Conservation (phyloP, 2,797 vertebrate species). For the Protonibea diacanthus region DNA sequence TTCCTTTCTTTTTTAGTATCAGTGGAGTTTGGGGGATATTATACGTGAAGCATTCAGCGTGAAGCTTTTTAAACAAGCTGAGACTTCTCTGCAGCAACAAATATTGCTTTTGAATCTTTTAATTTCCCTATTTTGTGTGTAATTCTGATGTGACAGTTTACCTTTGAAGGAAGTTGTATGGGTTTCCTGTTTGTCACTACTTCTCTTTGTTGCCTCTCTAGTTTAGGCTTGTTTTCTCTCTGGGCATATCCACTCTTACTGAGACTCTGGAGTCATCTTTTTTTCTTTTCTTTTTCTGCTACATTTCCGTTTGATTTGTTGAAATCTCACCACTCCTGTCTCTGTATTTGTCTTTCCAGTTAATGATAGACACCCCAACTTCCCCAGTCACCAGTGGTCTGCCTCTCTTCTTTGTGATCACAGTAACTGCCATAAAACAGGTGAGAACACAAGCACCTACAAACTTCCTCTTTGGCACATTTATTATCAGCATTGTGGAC, state of each 20-base stretch:
- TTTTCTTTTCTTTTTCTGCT: not conserved
- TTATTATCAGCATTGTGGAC: not conserved
- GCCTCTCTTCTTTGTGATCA: constrained; percentile 99
- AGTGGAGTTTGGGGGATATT: not conserved
- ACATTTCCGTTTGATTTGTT: not conserved
- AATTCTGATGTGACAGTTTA: constrained; percentile 36
- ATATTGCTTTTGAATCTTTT: not conserved
- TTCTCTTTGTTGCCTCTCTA: constrained; percentile 23
- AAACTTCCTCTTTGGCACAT: constrained; percentile 41
- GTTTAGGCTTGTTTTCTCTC: not conserved
- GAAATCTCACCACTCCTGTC: not conserved
- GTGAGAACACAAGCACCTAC: constrained; percentile 78
- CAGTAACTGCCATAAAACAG: constrained; percentile 99
- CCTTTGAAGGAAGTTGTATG: constrained; percentile 46
- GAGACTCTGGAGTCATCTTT: not conserved
- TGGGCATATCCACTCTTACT: not conserved
- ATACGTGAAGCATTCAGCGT: not conserved
- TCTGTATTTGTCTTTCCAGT: constrained; percentile 81
- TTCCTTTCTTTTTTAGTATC: not conserved
- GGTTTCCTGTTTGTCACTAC: constrained; percentile 65
- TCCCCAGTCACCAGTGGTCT: constrained; percentile 98
- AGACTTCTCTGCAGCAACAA: not conserved
- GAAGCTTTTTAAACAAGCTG: not conserved
- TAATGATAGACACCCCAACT: constrained; percentile 99
- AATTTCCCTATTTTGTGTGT: not conserved